Conservation (phyloP, 2,113 vertebrate genomes). For the Pantherophis guttatus region DNA sequence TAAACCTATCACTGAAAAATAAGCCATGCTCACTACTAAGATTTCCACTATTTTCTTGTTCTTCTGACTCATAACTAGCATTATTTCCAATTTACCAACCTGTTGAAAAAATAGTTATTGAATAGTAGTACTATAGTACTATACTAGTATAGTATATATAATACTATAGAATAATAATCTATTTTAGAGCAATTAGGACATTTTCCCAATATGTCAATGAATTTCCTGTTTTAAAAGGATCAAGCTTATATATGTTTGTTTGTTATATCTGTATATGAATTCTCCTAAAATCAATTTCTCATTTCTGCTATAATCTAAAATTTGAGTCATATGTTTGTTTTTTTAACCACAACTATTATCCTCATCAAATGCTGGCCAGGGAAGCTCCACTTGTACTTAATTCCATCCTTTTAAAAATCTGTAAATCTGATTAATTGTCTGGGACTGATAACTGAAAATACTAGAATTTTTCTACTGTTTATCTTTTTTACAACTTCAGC, state of each 20-base stretch:
- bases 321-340: not conserved
- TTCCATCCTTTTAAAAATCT: not conserved
- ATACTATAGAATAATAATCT: not conserved
- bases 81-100: accelerated
- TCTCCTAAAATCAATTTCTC: not conserved
- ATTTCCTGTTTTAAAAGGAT: not conserved
- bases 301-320: not conserved
- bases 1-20: not conserved
- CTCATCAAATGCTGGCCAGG: not conserved
- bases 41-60: not conserved
- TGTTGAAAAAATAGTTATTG: not conserved
- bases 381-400: not conserved
- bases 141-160: not conserved
- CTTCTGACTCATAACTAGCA: not conserved
- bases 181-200: not conserved
- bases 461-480: not conserved
- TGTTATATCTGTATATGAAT: not conserved
- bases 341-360: not conserved
- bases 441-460: not conserved
- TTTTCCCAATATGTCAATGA: not conserved
- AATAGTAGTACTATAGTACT: not conserved
- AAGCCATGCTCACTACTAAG: not conserved
- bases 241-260: not conserved
- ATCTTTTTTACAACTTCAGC: not conserved
- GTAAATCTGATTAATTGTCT: not conserved